A percentile compares a stretch with the other conserved stretches of the same genome.
Conservation (phyloP, 2,113 vertebrate genomes). For the Myiozetetes cayanensis region DNA sequence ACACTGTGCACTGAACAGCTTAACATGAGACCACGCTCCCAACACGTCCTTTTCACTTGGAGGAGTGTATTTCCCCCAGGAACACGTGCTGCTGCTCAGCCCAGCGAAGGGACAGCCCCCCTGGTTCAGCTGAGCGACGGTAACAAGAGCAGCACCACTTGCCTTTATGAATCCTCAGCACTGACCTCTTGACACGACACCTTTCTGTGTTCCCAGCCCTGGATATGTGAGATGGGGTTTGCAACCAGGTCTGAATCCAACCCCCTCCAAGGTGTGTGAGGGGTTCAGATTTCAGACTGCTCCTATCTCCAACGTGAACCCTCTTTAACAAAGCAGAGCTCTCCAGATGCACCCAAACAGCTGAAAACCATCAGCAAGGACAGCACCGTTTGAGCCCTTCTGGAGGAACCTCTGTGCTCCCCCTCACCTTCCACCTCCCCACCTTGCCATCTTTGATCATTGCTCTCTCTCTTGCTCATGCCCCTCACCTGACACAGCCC, state of each 20-base stretch:
- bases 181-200: neutral
- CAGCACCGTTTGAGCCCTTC: neutral
- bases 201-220: neutral
- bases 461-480: neutral
- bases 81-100: neutral
- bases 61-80: neutral
- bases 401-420: neutral
- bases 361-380: slow-evolving; percentile 23
- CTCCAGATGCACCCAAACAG: slow-evolving; percentile 15
- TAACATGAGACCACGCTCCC: neutral
- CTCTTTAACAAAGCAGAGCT: slow-evolving; percentile 30
- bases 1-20: neutral
- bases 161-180: neutral
- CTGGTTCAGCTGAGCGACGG: neutral
- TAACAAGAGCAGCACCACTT: neutral
- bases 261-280: neutral
- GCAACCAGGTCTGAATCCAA: neutral
- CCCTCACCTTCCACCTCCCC: neutral
- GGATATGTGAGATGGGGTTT: neutral
- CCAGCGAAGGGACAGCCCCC: neutral
- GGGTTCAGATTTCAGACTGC: neutral
- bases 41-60: neutral
- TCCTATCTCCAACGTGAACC: neutral
- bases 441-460: neutral
- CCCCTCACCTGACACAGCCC: neutral